These are phyloP conservation scores for Myotis planiceps DNA, from an alignment of 2,797 vertebrate species.

Conservation along the genomic window DNA sequence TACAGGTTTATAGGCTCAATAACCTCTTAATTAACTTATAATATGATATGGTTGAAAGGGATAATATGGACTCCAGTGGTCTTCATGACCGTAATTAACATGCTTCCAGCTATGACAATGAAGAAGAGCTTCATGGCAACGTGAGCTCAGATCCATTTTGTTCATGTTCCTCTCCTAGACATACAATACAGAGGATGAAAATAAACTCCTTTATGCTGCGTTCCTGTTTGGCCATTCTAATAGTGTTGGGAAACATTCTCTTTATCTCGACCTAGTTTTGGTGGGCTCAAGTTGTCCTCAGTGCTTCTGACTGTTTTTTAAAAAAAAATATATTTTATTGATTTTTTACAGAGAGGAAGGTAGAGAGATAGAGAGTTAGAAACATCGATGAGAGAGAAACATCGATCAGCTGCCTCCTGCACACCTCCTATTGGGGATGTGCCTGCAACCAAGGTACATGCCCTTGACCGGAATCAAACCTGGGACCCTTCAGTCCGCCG, in stretches of 20 bases:
- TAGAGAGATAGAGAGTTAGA: no score
- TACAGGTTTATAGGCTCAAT: neutral
- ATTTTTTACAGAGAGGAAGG: no score
- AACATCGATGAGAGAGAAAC: no score
- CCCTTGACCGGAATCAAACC: no score
- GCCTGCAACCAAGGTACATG: no score
- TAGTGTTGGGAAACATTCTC: neutral
- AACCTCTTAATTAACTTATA: neutral
- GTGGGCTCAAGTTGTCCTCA: neutral
- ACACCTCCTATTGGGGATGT: no score
- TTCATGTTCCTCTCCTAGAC: neutral
- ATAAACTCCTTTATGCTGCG: neutral
- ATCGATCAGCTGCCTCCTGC: no score
- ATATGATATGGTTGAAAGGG: neutral
- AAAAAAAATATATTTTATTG: no score
- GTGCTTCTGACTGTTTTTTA: neutral
- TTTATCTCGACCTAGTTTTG: neutral
- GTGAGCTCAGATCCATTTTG: slow-evolving; percentile 2
- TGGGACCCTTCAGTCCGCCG: no score
- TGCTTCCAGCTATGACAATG: neutral
- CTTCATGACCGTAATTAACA: neutral
- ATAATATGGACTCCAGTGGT: neutral
- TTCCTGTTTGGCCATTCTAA: neutral
- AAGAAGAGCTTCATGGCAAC: neutral
- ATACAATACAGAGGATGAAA: neutral